phyloP scores from a whole-genome alignment of 2,888 invertebrate species.

The Luffia ferchaultella region DNA sequence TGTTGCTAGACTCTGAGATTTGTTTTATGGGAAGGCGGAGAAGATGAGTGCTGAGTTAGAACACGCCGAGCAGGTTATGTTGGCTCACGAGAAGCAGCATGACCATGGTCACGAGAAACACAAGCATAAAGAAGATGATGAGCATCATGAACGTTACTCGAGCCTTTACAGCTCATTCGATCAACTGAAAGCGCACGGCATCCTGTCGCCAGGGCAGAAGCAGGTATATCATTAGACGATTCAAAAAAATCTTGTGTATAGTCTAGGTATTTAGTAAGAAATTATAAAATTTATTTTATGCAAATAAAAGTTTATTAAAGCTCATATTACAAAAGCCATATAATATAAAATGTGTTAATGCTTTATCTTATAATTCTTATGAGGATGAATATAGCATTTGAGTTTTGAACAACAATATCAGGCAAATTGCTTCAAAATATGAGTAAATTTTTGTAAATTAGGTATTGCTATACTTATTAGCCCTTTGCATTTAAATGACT shows the following conservation, averaged over 20 bases:
- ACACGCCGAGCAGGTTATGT: constrained; percentile 63
- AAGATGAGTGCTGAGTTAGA: constrained; percentile 58
- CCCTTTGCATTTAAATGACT: no score
- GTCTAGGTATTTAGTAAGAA: neutral
- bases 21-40: constrained; percentile 63
- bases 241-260: neutral
- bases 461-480: no score
- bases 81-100: constrained; percentile 46
- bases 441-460: no score
- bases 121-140: constrained; percentile 28
- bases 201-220: constrained; percentile 41
- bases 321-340: no score
- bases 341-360: no score
- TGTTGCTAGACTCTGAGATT: constrained; percentile 23
- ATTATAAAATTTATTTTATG: neutral
- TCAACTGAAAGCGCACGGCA: constrained; percentile 46
- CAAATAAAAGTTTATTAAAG: neutral
- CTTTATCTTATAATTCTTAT: no score
- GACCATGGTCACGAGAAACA: constrained; percentile 32
- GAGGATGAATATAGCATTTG: no score
- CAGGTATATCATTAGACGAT: constrained; percentile 41
- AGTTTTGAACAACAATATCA: no score
- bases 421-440: no score
- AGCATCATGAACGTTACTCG: constrained; percentile 42
- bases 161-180: constrained; percentile 54